Percentiles rank a stretch among this genome's conserved stretches.
phyloP scores from a whole-genome alignment of 2,888 invertebrate species.

The Lysandra coridon region DNA sequence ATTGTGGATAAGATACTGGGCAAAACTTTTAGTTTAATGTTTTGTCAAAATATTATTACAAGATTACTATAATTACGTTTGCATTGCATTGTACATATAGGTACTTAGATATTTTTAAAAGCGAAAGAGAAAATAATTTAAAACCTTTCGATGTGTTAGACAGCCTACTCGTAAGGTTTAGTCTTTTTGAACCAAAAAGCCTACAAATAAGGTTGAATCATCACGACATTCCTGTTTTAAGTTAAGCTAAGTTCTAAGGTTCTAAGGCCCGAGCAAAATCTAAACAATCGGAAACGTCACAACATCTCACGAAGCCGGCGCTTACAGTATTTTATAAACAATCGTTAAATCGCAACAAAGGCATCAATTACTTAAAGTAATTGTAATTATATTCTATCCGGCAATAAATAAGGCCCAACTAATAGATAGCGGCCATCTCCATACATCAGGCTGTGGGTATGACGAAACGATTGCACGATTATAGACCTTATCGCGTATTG shows the following conservation, averaged over 20 bases:
- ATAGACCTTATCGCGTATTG: constrained; percentile 36
- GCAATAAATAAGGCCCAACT: constrained; percentile 63
- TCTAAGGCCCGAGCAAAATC: background rate
- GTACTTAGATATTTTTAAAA: too few species aligned
- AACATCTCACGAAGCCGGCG: background rate
- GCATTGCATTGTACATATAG: too few species aligned
- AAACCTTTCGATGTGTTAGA: too few species aligned
- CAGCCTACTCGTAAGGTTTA: too few species aligned
- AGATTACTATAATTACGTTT: too few species aligned
- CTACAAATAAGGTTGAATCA: background rate
- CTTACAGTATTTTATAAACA: constrained; percentile 20
- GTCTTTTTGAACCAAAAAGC: background rate
- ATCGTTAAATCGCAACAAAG: constrained; percentile 46
- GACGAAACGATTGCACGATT: constrained; percentile 34
- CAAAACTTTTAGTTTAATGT: background rate
- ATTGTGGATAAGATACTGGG: background rate
- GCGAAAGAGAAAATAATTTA: background rate
- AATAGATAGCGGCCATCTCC: constrained; percentile 56
- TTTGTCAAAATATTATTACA: too few species aligned
- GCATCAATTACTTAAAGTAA: constrained; percentile 64
- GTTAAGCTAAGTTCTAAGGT: background rate
- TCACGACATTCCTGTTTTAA: background rate
- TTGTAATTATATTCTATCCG: constrained; percentile 65
- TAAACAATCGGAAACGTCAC: background rate
- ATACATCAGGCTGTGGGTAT: constrained; percentile 51